phyloP scores from a whole-genome alignment of 2,888 invertebrate species.

The Geophilus truncorum region DNA sequence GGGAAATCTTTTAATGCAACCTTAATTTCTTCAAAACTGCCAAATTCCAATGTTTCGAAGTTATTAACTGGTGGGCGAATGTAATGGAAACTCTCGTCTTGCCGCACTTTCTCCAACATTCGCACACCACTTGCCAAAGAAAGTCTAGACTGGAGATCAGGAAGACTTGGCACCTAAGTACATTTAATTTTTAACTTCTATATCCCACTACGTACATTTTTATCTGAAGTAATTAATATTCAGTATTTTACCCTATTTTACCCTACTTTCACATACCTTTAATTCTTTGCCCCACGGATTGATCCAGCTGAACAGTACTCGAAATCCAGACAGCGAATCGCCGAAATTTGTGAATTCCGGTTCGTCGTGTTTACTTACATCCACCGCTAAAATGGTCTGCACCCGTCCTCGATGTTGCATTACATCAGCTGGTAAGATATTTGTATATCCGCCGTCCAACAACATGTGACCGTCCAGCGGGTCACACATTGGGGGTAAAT shows the following conservation, averaged over 20 bases:
- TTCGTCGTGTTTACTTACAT: conserved; percentile 97
- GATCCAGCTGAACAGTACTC: conserved; percentile 67
- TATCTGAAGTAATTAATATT: too few relatives aligned
- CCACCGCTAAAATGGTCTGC: conserved; percentile 91
- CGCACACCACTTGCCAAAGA: conserved; percentile 98
- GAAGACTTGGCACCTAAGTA: conserved; percentile 76
- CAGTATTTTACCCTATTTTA: too few relatives aligned
- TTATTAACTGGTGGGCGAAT: conserved; percentile 97
- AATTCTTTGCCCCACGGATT: conserved; percentile 84
- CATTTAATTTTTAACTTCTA: too few relatives aligned
- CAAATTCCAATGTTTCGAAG: conserved; percentile 94
- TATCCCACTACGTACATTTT: too few relatives aligned
- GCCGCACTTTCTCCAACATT: conserved; percentile 94
- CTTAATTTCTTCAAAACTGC: conserved; percentile 92
- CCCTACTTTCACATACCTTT: conserved; percentile 55
- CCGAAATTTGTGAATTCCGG: conserved; percentile 96
- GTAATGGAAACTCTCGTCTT: conserved; percentile 95
- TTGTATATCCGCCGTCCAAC: conserved; percentile 99
- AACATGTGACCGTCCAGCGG: conserved; percentile 97
- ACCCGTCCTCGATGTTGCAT: conserved; percentile 82
- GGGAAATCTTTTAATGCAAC: conserved; percentile 41
- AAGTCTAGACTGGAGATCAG: conserved; percentile 94
- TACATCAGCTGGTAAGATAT: conserved; percentile 99
- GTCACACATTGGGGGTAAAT: conserved; percentile 99
- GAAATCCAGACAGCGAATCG: conserved; percentile 95